Evolutionary conservation across 2,113 vertebrate species (phyloP), one percentile per base, ranked within the genome.

Genomic region (Oxygymnocypris stewartii): DNA sequence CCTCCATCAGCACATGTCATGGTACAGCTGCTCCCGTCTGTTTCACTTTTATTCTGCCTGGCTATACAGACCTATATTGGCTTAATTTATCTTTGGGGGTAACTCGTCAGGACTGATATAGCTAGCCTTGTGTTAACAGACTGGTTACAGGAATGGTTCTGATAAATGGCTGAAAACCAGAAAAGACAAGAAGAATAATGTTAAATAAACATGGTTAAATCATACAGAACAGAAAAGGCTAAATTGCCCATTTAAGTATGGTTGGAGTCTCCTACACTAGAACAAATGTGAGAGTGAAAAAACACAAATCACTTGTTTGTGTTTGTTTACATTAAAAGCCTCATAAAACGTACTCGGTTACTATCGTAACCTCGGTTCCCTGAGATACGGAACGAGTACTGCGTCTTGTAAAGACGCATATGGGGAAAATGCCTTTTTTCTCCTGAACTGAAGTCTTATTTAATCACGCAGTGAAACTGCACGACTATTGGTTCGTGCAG

Each of bases 21-120:
- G 59, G 84, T 86, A 84, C 93, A 93, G 92, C 91, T 94, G 92
- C 90, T 88, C 61, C 76, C 82, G 89, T 91, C 92, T 87, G 87
- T 94, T 92, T 84, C 84, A 86, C 88, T 85, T 84, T 82, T 20
- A 14, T 76, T 65, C 3, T 76, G 82, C 86, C 89, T 88, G 90
- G 89, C 87, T 81, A 51, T 89, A 79, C 88, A 51, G 83, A 90
- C 75, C 25, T 44, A 85, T 87, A 78, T 25, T 37, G 80, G 63
- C 85, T 87, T 92, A 79, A 47, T 89, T 90, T 94, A 93, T 92
- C 89, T 88, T 57, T 7, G 86, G 31, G 88, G 86, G 87, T 85
- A 85, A 85, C 42, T 75, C 35, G 79, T 89, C 83, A 91, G 89
- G 89, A 75, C 85, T 3, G 80, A 89, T 23, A 86, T 88, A 90